Evolutionary conservation across 2,113 vertebrate genomes (phyloP).

Genomic region (Xenopus borealis): DNA sequence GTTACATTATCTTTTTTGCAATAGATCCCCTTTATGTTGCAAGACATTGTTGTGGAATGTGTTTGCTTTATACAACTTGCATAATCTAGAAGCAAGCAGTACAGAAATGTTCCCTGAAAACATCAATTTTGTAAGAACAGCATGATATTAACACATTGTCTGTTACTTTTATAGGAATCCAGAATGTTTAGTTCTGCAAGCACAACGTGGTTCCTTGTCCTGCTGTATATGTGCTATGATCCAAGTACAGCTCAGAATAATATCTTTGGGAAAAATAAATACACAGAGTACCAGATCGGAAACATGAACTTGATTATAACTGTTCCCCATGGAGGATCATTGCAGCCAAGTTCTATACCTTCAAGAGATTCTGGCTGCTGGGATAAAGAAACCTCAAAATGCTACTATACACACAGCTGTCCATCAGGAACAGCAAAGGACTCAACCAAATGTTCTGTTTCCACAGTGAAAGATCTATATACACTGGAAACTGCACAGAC

Average conservation of each 20-base stretch:
- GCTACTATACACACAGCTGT: constrained; percentile 53
- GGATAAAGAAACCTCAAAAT: constrained; percentile 46
- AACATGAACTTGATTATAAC: constrained; percentile 58
- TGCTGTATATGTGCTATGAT: constrained; percentile 43
- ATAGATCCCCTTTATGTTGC: no score
- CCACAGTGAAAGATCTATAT: constrained; percentile 53
- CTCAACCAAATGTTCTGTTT: constrained; percentile 46
- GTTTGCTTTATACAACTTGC: no score
- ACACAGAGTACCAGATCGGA: constrained; percentile 57
- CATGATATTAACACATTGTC: no score
- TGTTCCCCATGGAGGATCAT: constrained; percentile 54
- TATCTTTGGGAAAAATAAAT: constrained; percentile 51
- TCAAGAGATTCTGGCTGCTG: constrained; percentile 53
- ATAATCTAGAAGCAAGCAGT: no score
- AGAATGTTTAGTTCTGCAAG: constrained; percentile 5
- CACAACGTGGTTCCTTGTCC: constrained; percentile 44
- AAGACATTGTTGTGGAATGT: no score
- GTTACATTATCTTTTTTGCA: no score
- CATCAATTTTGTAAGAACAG: no score
- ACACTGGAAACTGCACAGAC: constrained; percentile 50
- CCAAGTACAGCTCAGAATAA: constrained; percentile 32
- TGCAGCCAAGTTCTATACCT: constrained; percentile 54
- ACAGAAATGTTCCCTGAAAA: no score
- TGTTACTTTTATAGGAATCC: constrained; percentile 1
- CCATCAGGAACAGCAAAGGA: constrained; percentile 47